These are phyloP conservation scores for Crypturellus tataupa DNA, from an alignment of 2,797 vertebrate species.

Conservation along the genomic window DNA sequence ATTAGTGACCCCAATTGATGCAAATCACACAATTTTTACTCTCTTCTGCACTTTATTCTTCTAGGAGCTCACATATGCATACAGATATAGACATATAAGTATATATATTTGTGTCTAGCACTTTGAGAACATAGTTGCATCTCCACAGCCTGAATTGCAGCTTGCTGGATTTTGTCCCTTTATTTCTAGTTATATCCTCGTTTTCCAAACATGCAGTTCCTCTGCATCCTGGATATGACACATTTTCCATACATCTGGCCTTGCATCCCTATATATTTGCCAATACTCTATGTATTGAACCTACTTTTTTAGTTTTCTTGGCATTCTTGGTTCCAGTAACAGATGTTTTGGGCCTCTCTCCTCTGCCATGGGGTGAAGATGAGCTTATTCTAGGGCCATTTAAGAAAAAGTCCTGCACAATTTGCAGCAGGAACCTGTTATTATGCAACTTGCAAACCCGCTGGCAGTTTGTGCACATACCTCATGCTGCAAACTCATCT, in stretches of 20 bases:
- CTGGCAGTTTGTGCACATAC: not conserved
- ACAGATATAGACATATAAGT: fast-evolving
- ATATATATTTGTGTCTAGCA: fast-evolving
- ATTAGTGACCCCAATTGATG: not conserved
- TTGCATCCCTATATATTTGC: not conserved
- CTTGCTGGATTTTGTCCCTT: not conserved
- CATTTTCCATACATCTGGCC: not conserved
- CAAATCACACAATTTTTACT: not conserved
- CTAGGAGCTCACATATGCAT: not conserved
- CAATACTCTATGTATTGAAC: not conserved
- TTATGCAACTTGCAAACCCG: not conserved
- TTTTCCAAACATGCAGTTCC: not conserved
- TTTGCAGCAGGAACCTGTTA: not conserved
- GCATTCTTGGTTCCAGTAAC: not conserved
- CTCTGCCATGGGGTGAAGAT: not conserved
- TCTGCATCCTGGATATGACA: not conserved
- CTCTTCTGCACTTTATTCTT: not conserved
- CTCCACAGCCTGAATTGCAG: not conserved
- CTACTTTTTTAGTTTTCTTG: not conserved
- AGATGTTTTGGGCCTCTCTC: not conserved
- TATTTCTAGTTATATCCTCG: not conserved
- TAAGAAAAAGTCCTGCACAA: not conserved
- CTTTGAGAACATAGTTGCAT: not conserved
- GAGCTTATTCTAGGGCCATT: not conserved
- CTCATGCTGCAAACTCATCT: conserved; percentile 15